A percentile compares a stretch with the other conserved stretches of the same genome.
Evolutionary conservation across 2,113 vertebrate genomes (phyloP).

Genomic region (Hoplias malabaricus): DNA sequence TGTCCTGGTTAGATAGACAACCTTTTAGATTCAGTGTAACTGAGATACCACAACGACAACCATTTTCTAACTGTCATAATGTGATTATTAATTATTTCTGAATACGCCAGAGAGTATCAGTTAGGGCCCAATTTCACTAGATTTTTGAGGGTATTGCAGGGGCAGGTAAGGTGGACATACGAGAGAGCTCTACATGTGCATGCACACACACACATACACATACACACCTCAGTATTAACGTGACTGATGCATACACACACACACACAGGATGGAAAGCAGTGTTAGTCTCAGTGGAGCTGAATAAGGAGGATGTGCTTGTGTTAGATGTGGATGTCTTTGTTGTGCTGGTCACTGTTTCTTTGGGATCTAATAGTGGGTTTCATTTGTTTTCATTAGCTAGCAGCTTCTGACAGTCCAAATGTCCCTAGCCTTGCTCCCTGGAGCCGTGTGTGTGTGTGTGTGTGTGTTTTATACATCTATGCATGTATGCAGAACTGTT

Average conservation of each 20-base stretch:
- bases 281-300: neutral
- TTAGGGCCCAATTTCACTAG: too few species aligned
- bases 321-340: constrained; percentile 17
- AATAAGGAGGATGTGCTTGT: neutral
- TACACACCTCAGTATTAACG: constrained; percentile 1
- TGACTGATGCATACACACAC: neutral
- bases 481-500: too few species aligned
- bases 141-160: too few species aligned
- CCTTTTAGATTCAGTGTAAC: too few species aligned
- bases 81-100: too few species aligned
- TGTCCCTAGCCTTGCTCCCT: constrained; percentile 31
- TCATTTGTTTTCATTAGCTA: constrained; percentile 60
- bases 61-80: too few species aligned
- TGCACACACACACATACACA: neutral
- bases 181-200: neutral
- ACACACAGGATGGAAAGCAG: too few species aligned
- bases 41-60: too few species aligned
- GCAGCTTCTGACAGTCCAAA: constrained; percentile 53
- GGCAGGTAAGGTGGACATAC: constrained; percentile 6
- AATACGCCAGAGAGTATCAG: too few species aligned
- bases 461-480: too few species aligned
- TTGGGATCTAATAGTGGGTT: constrained; percentile 23
- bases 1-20: too few species aligned
- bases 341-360: neutral
- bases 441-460: constrained; percentile 16